phyloP scores from a whole-genome alignment of 2,113 vertebrate genomes.

The Elgaria multicarinata region DNA sequence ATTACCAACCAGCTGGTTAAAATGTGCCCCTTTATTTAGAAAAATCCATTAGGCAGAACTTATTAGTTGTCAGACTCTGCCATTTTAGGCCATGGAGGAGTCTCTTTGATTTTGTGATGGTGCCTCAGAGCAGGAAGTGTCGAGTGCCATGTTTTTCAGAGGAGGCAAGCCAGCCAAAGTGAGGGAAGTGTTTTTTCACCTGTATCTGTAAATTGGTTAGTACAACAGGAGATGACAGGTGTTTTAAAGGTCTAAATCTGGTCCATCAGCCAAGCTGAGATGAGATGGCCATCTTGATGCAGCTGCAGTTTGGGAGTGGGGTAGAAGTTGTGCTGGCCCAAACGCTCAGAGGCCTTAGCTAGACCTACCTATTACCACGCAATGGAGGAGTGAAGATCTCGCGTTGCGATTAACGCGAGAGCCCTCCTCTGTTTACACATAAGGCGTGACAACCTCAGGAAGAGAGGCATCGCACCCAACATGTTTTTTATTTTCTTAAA shows the following conservation, averaged over 20 bases:
- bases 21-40: conserved; percentile 4
- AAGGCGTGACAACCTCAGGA: too few species aligned
- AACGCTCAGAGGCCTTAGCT: too few species aligned
- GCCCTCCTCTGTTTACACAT: too few species aligned
- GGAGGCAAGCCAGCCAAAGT: neutral
- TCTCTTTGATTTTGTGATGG: neutral
- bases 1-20: conserved; percentile 2
- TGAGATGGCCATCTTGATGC: neutral
- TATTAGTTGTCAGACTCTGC: neutral
- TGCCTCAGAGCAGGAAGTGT: neutral
- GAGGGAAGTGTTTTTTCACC: neutral
- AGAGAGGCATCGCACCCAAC: too few species aligned
- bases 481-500: too few species aligned
- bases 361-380: too few species aligned
- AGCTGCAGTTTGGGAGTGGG: conserved; percentile 33
- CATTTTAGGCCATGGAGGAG: neutral
- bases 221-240: conserved; percentile 60
- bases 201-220: conserved; percentile 66
- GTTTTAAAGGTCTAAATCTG: conserved; percentile 61
- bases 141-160: neutral
- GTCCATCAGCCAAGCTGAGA: conserved; percentile 52
- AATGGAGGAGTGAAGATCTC: too few species aligned
- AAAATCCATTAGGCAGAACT: neutral
- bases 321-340: conserved; percentile 39
- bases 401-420: too few species aligned